phyloP scores from a whole-genome alignment of 2,797 vertebrate genomes.

The Cryptoblepharus egeriae region DNA sequence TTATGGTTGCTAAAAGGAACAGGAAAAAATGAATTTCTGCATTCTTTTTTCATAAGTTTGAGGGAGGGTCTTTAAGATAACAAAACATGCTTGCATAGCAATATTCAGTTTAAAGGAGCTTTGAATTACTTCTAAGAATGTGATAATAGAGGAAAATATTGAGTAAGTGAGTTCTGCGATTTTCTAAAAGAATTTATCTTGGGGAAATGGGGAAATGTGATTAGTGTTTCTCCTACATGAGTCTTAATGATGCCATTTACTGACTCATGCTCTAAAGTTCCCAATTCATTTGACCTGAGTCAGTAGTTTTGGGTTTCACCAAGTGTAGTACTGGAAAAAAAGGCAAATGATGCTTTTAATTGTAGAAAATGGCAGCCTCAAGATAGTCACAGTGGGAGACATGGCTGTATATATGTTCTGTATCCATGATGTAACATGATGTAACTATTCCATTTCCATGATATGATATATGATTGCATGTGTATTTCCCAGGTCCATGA shows the following conservation, averaged over 20 bases:
- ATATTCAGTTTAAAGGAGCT: conserved; percentile 18
- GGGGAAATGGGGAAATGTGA: background rate
- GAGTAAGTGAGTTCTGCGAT: background rate
- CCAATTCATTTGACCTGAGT: no score
- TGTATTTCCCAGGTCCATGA: background rate
- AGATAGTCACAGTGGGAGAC: background rate
- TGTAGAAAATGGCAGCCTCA: background rate
- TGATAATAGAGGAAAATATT: background rate
- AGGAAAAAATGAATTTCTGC: conserved; percentile 24
- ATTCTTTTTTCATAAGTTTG: conserved; percentile 29
- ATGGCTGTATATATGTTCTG: no score
- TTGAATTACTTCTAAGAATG: background rate
- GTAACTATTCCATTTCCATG: background rate
- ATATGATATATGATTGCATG: no score
- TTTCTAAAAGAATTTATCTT: background rate
- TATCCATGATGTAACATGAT: no score
- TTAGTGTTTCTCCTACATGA: no score
- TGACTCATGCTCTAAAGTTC: no score
- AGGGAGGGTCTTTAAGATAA: background rate
- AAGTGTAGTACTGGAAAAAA: background rate
- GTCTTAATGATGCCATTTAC: no score
- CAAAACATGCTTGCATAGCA: background rate
- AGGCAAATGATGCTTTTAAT: background rate
- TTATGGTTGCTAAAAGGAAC: conserved; percentile 35
- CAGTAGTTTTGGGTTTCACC: background rate